Base-by-base conservation (phyloP, 2,113 vertebrate species). In the Anguilla japonica region DNA sequence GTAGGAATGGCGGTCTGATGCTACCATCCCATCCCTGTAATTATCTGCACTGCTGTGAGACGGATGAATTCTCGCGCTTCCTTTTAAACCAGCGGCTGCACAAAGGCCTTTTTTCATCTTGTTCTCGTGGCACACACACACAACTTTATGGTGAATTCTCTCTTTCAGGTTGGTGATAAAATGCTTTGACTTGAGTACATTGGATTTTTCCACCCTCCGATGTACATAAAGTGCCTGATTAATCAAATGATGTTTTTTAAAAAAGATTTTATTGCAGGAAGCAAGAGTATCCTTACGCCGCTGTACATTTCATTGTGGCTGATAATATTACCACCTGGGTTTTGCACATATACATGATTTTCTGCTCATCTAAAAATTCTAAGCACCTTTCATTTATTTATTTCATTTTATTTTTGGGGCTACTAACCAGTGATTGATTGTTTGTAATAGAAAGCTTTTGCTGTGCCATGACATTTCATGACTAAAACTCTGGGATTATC, bases 351-450 rank as follows among this genome's bases (percentile, higher is more conserved):
- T 9, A 26, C 8, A 34, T 75, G 26, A 34, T 34, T 75, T 75
- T 75, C 71, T 9, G 71, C 71, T 75, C n/a, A 34, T 75, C 71
- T 34, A 4, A 75, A 75, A 75, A 34, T 75, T 20, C 60, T 5
- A 67, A 20, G 60, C 60, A 67, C 60, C 9, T 22, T 20, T 2
- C n/a, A 34, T 75, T 75, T n/a, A 26, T n/a, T 29, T 34, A 26
- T 60, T 60, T 60, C 53, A 67, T 13, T 75, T 75, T 34, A 29
- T 75, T 75, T 67, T 67, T 22, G 18, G n/a, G 71, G 71, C n/a
- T n/a, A 75, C 26, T 75, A 26, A 75, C 71, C n/a, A 34, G 71
- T 75, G 71, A 75, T 75, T 75, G 71, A 75, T 75, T n/a, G n/a
- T 34, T 75, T 75, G 34, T 75, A 75, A 75, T 75, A 34, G 5